These are phyloP conservation scores for Laspeyria flexula DNA, from an alignment of 2,888 invertebrate species.

Conservation along the genomic window DNA sequence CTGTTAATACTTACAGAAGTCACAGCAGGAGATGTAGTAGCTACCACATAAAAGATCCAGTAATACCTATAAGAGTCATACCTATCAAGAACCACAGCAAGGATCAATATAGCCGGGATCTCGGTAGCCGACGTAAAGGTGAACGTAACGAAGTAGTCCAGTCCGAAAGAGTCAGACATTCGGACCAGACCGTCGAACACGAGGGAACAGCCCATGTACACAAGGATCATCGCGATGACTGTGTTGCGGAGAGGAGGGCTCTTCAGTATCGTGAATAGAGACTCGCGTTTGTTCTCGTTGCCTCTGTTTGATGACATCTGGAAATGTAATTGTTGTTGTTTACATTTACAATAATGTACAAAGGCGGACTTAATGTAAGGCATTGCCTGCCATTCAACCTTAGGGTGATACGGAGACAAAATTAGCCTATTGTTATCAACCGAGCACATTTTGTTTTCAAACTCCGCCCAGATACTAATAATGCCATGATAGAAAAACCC, in stretches of 20 bases:
- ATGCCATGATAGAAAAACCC: no score
- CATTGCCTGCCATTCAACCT: no score
- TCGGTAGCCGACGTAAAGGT: conserved; percentile 62
- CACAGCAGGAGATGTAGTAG: no score
- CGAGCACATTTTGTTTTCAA: no score
- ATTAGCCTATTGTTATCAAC: no score
- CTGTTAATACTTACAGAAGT: no score
- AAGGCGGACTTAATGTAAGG: no score
- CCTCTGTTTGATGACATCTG: conserved; percentile 12
- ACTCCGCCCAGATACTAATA: no score
- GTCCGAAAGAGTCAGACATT: conserved; percentile 64
- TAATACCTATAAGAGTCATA: no score
- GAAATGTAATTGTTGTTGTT: background rate
- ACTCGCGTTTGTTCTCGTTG: conserved; percentile 1
- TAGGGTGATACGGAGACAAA: no score
- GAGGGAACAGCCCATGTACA: conserved; percentile 56
- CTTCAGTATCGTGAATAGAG: conserved; percentile 7
- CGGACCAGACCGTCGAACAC: conserved; percentile 65
- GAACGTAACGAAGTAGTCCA: conserved; percentile 66
- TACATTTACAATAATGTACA: no score
- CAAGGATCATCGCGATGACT: conserved; percentile 32
- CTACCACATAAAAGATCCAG: no score
- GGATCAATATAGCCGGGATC: conserved; percentile 49
- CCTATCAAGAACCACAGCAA: conserved; percentile 15
- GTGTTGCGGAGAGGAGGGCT: conserved; percentile 6